A percentile compares a stretch with the other conserved stretches of the same genome.
These are phyloP conservation scores for Apamea epomidion DNA, from an alignment of 2,888 invertebrate genomes.

Conservation along the genomic window DNA sequence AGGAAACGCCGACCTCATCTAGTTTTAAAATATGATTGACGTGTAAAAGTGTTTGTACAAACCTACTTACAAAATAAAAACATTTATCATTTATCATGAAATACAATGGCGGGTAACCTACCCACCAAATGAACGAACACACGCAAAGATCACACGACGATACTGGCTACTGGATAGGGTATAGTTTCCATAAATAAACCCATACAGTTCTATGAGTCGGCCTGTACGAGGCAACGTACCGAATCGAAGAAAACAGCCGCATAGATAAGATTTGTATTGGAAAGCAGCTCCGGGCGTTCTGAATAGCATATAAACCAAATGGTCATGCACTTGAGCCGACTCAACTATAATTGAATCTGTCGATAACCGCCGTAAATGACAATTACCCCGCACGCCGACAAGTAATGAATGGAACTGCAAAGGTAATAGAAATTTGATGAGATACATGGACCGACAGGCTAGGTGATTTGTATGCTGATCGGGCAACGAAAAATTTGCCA, in stretches of 20 bases:
- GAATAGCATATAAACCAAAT: constrained; percentile 72
- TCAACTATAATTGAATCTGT: constrained; percentile 72
- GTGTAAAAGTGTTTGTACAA: too few relatives aligned
- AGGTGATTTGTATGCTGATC: not conserved
- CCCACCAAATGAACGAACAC: not conserved
- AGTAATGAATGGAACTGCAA: constrained; percentile 50
- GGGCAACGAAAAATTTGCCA: not conserved
- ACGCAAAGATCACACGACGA: constrained; percentile 1
- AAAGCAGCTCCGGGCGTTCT: constrained; percentile 64
- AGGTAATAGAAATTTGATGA: constrained; percentile 23
- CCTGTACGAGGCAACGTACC: constrained; percentile 26
- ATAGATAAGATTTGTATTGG: constrained; percentile 58
- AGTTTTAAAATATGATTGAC: too few relatives aligned
- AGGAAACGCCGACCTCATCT: too few relatives aligned
- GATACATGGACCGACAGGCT: not conserved
- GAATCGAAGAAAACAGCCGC: constrained; percentile 47
- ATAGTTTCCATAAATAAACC: constrained; percentile 59
- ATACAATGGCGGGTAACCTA: not conserved
- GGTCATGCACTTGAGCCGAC: constrained; percentile 72
- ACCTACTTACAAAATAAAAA: too few relatives aligned
- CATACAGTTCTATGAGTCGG: constrained; percentile 42
- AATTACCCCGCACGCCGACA: constrained; percentile 52
- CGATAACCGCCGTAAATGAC: constrained; percentile 70
- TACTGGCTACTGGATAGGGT: constrained; percentile 1
- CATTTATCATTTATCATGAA: too few relatives aligned